Evolutionary conservation across 2,113 vertebrate species (phyloP).

Genomic region (Micromys minutus): DNA sequence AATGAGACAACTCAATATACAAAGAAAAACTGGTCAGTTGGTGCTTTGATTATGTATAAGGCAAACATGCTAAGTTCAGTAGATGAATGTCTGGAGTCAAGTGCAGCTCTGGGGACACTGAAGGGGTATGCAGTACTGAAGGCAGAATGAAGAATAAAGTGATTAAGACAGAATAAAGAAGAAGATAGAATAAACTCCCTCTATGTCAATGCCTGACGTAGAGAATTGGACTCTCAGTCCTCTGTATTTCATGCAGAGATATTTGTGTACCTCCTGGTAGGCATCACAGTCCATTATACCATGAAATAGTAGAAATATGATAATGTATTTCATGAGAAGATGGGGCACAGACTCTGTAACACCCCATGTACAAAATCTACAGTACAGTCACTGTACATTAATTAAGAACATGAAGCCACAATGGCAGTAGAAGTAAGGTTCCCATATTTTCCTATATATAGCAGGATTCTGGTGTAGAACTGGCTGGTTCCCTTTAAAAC

Average conservation of each 20-base stretch:
- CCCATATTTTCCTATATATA: neutral
- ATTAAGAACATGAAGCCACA: neutral
- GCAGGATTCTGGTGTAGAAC: neutral
- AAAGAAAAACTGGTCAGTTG: neutral
- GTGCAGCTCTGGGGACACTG: neutral
- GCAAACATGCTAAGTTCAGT: neutral
- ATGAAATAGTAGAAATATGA: neutral
- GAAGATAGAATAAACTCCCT: neutral
- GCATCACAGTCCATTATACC: neutral
- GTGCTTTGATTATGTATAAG: neutral
- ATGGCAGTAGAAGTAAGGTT: neutral
- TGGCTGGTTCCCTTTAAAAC: conserved; percentile 59
- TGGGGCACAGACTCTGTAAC: neutral
- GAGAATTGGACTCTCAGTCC: neutral
- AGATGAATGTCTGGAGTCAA: neutral
- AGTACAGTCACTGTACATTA: neutral
- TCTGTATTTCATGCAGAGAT: neutral
- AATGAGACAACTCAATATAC: neutral
- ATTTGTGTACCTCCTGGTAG: neutral
- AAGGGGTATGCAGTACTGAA: neutral
- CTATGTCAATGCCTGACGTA: neutral
- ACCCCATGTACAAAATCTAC: neutral
- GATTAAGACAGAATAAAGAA: no score
- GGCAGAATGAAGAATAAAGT: neutral
- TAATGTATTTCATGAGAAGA: neutral